A percentile compares a stretch with the other conserved stretches of the same genome.
Evolutionary conservation across 2,888 invertebrate species (phyloP).

Genomic region (Cryptocheilus praepositus): DNA sequence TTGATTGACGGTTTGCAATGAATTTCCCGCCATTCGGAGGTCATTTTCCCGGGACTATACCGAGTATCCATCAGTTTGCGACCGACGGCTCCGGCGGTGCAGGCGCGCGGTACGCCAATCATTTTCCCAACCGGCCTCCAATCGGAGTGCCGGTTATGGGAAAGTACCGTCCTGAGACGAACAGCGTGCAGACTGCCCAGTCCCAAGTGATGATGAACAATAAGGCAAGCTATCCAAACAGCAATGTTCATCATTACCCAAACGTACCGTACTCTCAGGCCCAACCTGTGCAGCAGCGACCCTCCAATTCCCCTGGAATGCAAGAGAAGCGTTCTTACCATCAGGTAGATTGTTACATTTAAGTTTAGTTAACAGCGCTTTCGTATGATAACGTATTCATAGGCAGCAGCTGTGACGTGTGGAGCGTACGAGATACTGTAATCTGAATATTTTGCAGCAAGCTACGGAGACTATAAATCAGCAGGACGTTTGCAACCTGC

Average conservation of each 20-base stretch:
- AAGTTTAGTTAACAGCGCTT: not conserved
- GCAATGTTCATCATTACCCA: conserved; percentile 72
- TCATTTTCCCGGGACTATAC: conserved; percentile 86
- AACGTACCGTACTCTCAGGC: conserved; percentile 72
- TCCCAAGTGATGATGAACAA: conserved; percentile 74
- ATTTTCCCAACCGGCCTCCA: conserved; percentile 78
- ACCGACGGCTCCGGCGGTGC: conserved; percentile 78
- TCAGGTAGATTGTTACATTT: conserved; percentile 59
- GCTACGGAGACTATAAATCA: conserved; percentile 68
- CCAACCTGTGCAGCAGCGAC: conserved; percentile 71
- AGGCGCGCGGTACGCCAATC: conserved; percentile 73
- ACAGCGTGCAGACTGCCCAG: conserved; percentile 70
- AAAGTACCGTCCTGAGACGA: conserved; percentile 77
- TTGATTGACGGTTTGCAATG: conserved; percentile 77
- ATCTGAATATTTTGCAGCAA: conserved; percentile 42
- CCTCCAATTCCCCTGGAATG: conserved; percentile 71
- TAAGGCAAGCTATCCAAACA: conserved; percentile 70
- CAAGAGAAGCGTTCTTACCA: conserved; percentile 72
- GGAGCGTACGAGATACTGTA: no score
- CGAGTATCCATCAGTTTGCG: conserved; percentile 89
- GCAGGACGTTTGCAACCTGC: conserved; percentile 71
- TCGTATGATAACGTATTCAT: not conserved
- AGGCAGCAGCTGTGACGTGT: no score
- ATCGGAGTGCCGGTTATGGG: conserved; percentile 78
- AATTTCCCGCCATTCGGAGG: conserved; percentile 92